Percentiles rank a stretch among this genome's conserved stretches.
Evolutionary conservation across 2,113 vertebrate genomes (phyloP).

Genomic region (Varanus salvator): DNA sequence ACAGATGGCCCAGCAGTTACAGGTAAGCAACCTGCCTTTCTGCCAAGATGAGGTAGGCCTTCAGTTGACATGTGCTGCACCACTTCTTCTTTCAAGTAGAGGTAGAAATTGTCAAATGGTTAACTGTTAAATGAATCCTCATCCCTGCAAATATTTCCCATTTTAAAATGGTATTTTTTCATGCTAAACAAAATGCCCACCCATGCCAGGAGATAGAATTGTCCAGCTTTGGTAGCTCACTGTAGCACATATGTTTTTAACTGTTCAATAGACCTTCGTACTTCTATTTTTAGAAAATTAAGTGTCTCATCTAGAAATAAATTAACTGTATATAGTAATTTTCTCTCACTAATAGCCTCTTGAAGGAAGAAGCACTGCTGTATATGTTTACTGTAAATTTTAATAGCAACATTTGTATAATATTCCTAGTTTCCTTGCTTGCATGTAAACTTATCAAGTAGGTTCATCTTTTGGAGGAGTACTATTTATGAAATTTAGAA

Average conservation of each 20-base stretch:
- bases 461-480: background rate
- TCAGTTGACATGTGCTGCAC: background rate
- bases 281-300: background rate
- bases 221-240: slow-evolving; percentile 7
- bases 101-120: background rate
- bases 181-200: background rate
- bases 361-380: background rate
- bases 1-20: no score
- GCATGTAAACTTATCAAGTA: background rate
- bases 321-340: background rate
- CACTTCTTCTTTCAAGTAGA: background rate
- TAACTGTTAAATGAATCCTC: background rate
- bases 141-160: background rate
- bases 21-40: background rate
- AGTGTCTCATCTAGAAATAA: background rate
- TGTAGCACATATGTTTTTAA: background rate
- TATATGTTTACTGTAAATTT: background rate
- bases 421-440: slow-evolving; percentile 15
- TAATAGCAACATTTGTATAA: background rate
- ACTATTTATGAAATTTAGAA: background rate
- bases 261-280: background rate
- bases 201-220: background rate
- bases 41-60: background rate
- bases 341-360: background rate
- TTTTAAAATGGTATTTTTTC: background rate